These are phyloP conservation scores for Mimas tiliae DNA, from an alignment of 2,888 invertebrate species.

Conservation along the genomic window DNA sequence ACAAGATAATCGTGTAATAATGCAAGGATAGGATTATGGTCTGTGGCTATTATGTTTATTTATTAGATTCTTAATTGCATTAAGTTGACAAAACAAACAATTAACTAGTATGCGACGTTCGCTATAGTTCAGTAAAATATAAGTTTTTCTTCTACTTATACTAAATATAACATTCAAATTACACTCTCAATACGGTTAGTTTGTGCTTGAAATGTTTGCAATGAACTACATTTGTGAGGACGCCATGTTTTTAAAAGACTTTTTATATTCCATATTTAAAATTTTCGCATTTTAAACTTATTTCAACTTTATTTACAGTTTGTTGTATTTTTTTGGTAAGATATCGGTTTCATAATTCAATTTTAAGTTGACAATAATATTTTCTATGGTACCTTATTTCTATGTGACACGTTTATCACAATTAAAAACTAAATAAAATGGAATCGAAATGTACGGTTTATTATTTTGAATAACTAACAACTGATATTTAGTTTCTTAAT, in stretches of 20 bases:
- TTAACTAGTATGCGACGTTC: background rate
- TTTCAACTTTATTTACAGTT: background rate
- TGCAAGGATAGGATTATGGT: no score
- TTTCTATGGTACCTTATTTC: no score
- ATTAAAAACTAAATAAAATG: no score
- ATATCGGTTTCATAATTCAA: background rate
- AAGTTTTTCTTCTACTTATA: background rate
- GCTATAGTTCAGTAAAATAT: background rate
- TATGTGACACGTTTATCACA: no score
- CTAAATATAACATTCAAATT: slow-evolving; percentile 29
- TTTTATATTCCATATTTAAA: slow-evolving; percentile 12
- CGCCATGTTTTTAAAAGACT: slow-evolving; percentile 11
- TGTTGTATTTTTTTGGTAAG: background rate
- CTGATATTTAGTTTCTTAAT: no score
- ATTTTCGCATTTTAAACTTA: background rate
- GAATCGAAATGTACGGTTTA: no score
- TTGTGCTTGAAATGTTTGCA: slow-evolving; percentile 22
- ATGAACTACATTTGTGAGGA: slow-evolving; percentile 9
- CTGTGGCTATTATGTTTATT: no score
- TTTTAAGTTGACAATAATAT: background rate
- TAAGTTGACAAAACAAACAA: background rate
- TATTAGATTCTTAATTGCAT: background rate
- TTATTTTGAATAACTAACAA: no score
- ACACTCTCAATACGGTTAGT: slow-evolving; percentile 29
- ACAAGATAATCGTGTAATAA: no score